Base-by-base conservation (phyloP, 2,888 invertebrate species). In the Drosophila crucigera region DNA sequence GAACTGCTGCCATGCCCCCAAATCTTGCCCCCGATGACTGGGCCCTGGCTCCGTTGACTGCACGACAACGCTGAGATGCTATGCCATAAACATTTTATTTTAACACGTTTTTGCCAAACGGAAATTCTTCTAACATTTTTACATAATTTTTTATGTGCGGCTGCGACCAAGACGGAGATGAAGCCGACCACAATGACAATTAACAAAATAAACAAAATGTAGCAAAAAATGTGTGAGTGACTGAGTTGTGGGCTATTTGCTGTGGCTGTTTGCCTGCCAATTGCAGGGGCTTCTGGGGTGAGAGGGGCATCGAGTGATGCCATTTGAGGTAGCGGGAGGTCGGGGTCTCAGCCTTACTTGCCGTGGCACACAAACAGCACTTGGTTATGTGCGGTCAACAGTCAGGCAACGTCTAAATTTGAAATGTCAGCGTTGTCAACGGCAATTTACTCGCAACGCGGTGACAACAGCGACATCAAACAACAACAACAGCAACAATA, bases 401-500 rank as follows among this genome's bases (percentile, higher is more conserved):
- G 87, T 86, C 87, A 86, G 82, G 63, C 82, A 80, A 86, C 68
- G 89, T 85, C 87, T 89, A 85, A 82, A 85, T 85, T 87, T 82
- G 84, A 85, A 85, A 84, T 85, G 85, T 85, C 85, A 85, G 89
- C 84, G 63, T 86, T 85, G 84, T 85, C 87, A 89, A 76, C 87
- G 66, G 75, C 83, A 78, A 88, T 76, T 82, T 78, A 61, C 66
- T 58, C 74, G 69, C 79, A 67, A 56, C 52, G 52, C 59, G 63
- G 53, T 63, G 55, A 80, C 68, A 80, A 41, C 54, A 53, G 54
- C 68, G 47, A 65, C 80, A 69, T 64, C 59, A 50, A 35, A 66
- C 62, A 65, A 61, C 59, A 43, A 43, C 58, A 72, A 66, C 68
- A 70, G 30, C 61, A 61, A 39, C 54, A 68, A 53, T 37, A 49